Conservation (phyloP, 2,888 invertebrate genomes). For the Drepana falcataria region DNA sequence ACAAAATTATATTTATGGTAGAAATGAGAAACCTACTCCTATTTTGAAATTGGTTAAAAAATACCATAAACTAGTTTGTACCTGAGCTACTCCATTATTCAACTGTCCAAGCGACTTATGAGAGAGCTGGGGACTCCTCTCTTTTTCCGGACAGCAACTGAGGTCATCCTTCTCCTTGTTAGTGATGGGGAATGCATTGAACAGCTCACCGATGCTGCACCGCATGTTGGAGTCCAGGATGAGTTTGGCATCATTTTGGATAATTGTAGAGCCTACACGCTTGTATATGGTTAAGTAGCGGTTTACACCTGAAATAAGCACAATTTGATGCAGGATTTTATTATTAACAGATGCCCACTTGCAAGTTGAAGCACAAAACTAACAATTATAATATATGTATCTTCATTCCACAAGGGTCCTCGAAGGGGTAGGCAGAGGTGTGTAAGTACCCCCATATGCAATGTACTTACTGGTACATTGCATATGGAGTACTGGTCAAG, state of each 20-base stretch:
- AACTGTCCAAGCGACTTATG: slow-evolving; percentile 82
- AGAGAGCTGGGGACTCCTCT: slow-evolving; percentile 75
- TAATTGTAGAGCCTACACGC: slow-evolving; percentile 81
- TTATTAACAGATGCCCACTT: too few relatives aligned
- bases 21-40: too few relatives aligned
- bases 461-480: too few relatives aligned
- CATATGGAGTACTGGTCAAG: too few relatives aligned
- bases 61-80: slow-evolving; percentile 12
- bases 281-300: slow-evolving; percentile 85
- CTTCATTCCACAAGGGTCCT: too few relatives aligned
- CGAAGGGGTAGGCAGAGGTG: too few relatives aligned
- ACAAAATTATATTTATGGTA: too few relatives aligned
- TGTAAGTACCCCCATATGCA: too few relatives aligned
- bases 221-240: slow-evolving; percentile 81
- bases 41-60: too few relatives aligned
- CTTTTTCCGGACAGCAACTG: slow-evolving; percentile 82
- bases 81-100: slow-evolving; percentile 83
- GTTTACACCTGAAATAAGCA: slow-evolving; percentile 72
- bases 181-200: slow-evolving; percentile 83
- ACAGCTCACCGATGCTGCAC: slow-evolving; percentile 80
- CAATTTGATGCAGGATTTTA: neutral
- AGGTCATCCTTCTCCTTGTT: slow-evolving; percentile 84
- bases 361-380: too few relatives aligned
- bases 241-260: slow-evolving; percentile 82
- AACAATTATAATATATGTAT: too few relatives aligned